Conservation (phyloP, 2,888 invertebrate genomes). For the Prionchulus punctatus region DNA sequence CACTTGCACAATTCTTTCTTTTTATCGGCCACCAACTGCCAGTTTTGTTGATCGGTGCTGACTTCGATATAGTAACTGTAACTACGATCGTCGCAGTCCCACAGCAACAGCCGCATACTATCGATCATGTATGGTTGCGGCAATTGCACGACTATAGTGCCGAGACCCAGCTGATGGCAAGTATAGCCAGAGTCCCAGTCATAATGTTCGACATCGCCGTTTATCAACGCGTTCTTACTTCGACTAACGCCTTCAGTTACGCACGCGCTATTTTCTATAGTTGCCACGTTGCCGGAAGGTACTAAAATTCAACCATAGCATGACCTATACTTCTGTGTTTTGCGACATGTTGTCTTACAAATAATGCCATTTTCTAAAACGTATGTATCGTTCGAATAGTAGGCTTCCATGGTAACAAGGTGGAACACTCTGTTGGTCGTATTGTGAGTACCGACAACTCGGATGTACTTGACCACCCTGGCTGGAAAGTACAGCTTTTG, state of each 20-base stretch:
- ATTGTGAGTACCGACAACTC: constrained; percentile 66
- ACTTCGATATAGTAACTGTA: constrained; percentile 42
- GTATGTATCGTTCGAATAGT: constrained; percentile 56
- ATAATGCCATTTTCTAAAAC: neutral
- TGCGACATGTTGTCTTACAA: no score
- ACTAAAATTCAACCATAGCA: constrained; percentile 31
- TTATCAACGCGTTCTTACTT: constrained; percentile 76
- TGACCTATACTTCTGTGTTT: neutral
- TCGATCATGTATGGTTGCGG: constrained; percentile 85
- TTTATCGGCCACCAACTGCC: constrained; percentile 61
- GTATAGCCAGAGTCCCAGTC: constrained; percentile 62
- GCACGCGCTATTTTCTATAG: constrained; percentile 67
- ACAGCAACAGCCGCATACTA: constrained; percentile 70
- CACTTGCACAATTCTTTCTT: constrained; percentile 57
- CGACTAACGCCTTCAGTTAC: constrained; percentile 91
- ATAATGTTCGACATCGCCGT: constrained; percentile 83
- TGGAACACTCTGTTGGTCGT: constrained; percentile 88
- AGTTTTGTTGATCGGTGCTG: constrained; percentile 35
- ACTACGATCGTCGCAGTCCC: constrained; percentile 61
- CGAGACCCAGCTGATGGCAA: constrained; percentile 50
- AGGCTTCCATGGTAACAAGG: constrained; percentile 75
- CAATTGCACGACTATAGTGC: constrained; percentile 81
- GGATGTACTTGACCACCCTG: constrained; percentile 55
- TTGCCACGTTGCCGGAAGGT: constrained; percentile 78
- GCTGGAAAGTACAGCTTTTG: constrained; percentile 81